Evolutionary conservation across 35 echinoderm and acorn worm genomes (phyloP).

Genomic region (Heliocidaris erythrogramma): DNA sequence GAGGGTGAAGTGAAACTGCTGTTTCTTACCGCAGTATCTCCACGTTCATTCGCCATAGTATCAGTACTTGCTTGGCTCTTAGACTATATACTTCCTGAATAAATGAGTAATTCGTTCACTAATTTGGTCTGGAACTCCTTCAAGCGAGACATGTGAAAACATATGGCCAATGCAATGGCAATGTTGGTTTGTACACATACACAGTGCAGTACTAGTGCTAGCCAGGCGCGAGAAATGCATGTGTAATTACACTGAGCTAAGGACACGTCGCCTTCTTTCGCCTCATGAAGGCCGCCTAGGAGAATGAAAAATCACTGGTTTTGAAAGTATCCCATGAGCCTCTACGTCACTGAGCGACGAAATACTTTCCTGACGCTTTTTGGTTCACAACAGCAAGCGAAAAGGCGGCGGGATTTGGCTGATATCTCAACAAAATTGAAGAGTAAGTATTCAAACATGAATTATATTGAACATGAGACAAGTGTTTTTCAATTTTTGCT

Average conservation of each 20-base stretch:
- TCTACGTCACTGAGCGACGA: constrained; percentile 17
- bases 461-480: background rate
- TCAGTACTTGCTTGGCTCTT: background rate
- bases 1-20: too few species aligned
- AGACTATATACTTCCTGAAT: background rate
- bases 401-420: background rate
- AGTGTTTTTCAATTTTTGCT: too few species aligned
- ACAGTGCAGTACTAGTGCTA: too few species aligned
- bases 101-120: background rate
- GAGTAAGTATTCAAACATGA: background rate
- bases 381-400: background rate
- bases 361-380: constrained; percentile 32
- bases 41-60: background rate
- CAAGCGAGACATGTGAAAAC: background rate
- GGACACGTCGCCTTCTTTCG: background rate
- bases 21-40: background rate
- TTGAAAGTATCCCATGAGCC: background rate
- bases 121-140: too few species aligned
- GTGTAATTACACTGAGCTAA: background rate
- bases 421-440: background rate
- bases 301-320: background rate
- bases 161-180: background rate
- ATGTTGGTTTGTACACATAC: background rate
- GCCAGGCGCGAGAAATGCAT: too few species aligned
- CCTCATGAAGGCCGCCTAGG: background rate